These are phyloP conservation scores for Nyctibius grandis DNA, from an alignment of 2,797 vertebrate species.

Conservation along the genomic window DNA sequence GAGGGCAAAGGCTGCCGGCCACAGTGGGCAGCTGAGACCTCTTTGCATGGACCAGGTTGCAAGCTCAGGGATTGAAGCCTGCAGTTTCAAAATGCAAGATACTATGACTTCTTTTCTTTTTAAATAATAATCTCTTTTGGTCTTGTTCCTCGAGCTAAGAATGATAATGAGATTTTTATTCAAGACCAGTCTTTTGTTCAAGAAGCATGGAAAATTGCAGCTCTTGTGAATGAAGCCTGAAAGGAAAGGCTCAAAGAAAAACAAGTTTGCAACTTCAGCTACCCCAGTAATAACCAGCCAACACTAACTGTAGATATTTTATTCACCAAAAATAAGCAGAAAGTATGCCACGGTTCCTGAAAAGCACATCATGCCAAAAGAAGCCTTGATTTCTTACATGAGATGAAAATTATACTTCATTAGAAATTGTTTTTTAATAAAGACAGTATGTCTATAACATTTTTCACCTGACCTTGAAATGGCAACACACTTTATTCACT, in stretches of 20 bases:
- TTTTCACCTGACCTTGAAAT: slow-evolving; percentile 1
- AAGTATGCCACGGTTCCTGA: not conserved
- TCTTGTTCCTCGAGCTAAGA: not conserved
- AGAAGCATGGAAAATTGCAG: not conserved
- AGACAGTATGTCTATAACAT: not conserved
- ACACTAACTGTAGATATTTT: not conserved
- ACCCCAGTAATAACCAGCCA: not conserved
- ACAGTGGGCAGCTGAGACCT: not conserved
- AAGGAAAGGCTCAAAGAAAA: slow-evolving; percentile 7
- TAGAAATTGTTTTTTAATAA: not conserved
- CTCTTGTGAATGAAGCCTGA: not conserved
- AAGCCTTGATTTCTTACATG: not conserved
- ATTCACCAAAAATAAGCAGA: not conserved
- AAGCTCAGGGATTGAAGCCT: not conserved
- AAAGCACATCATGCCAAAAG: not conserved
- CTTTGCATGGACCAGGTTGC: not conserved
- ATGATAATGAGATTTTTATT: not conserved
- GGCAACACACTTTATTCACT: not conserved
- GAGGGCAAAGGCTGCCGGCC: not conserved
- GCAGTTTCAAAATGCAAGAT: not conserved
- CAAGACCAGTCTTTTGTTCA: not conserved
- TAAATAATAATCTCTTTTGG: not conserved
- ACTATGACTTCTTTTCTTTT: not conserved
- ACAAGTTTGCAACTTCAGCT: not conserved
- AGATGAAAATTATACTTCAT: not conserved